Conservation (phyloP, 2,113 vertebrate genomes). For the Esox niger region DNA sequence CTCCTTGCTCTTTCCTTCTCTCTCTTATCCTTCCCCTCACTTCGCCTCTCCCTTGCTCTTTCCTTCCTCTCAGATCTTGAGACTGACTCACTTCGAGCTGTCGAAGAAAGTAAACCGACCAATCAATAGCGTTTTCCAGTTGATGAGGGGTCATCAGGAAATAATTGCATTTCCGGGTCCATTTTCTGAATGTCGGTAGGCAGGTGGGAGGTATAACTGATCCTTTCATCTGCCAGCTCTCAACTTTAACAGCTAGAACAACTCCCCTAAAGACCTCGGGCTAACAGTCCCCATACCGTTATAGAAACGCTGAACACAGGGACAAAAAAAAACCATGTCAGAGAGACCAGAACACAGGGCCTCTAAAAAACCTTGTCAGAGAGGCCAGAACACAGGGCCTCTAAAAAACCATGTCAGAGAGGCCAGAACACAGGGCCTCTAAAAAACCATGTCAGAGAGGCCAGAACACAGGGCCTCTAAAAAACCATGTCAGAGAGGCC, state of each 20-base stretch:
- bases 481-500: too few species aligned
- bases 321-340: too few species aligned
- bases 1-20: constrained; percentile 5
- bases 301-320: background rate
- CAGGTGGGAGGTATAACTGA: constrained; percentile 38
- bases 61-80: background rate
- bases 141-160: constrained; percentile 51
- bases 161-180: constrained; percentile 37
- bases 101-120: constrained; percentile 13
- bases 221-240: constrained; percentile 53
- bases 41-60: background rate
- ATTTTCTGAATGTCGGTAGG: constrained; percentile 44
- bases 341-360: background rate
- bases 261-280: background rate
- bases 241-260: background rate
- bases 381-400: too few species aligned
- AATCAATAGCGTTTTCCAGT: constrained; percentile 48
- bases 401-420: too few species aligned
- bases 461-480: too few species aligned
- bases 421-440: too few species aligned
- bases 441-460: too few species aligned
- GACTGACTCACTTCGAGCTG: constrained; percentile 26
- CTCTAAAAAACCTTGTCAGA: too few species aligned
- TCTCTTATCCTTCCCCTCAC: background rate
- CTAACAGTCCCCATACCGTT: background rate